Conservation (phyloP, 2,113 vertebrate genomes). For the Microcebus ravelobensis region DNA sequence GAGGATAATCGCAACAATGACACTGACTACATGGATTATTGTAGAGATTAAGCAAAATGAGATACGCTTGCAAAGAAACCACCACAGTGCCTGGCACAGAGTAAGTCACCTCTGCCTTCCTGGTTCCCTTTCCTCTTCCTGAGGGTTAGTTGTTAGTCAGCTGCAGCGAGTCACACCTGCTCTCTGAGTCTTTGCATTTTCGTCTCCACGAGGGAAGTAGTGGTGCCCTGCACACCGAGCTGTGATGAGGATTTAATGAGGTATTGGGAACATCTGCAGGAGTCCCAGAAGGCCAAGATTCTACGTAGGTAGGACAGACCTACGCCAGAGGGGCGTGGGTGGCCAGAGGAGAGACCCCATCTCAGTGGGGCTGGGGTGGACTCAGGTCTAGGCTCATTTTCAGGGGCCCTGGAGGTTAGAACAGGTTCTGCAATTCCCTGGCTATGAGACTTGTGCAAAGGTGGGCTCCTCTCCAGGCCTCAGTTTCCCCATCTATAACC, state of each 20-base stretch:
- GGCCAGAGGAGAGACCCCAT: background rate
- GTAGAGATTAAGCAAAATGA: background rate
- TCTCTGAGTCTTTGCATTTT: background rate
- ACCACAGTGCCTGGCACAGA: background rate
- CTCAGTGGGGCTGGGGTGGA: no score
- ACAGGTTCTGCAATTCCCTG: background rate
- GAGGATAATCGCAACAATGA: background rate
- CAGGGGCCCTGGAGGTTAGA: background rate
- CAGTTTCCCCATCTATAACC: background rate
- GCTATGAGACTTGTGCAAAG: background rate
- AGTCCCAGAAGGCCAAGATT: background rate
- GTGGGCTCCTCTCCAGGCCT: background rate
- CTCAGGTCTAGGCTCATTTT: background rate
- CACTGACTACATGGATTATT: background rate
- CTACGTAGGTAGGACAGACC: background rate
- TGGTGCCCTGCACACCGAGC: background rate
- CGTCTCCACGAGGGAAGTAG: background rate
- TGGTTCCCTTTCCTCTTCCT: background rate
- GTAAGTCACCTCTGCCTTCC: background rate
- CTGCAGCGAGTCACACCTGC: accelerated
- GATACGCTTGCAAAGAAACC: background rate
- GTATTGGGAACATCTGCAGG: background rate
- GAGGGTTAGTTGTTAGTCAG: background rate
- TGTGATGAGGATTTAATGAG: background rate
- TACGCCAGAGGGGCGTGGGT: background rate